Conservation (phyloP, 1,140 invertebrate species). For the Meloidogyne floridensis region DNA sequence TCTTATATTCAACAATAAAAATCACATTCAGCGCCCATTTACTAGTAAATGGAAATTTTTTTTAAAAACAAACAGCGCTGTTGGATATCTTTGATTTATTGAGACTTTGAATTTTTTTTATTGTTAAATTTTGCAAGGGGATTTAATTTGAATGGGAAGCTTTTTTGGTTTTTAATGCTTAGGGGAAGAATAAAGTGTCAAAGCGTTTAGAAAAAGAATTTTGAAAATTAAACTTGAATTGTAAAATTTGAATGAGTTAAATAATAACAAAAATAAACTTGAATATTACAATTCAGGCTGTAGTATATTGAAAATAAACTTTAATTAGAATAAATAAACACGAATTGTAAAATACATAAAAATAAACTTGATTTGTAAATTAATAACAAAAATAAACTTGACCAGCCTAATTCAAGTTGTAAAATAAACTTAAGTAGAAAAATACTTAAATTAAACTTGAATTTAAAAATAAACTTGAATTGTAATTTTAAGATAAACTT, state of each 20-base stretch:
- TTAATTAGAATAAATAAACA: background rate
- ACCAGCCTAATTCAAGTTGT: too few relatives aligned
- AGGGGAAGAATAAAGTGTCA: too few relatives aligned
- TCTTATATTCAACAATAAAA: background rate
- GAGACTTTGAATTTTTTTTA: background rate
- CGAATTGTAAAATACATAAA: too few relatives aligned
- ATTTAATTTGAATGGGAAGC: constrained; percentile 4
- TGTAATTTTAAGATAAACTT: too few relatives aligned
- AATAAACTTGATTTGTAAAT: background rate
- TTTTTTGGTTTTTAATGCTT: background rate
- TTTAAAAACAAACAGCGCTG: background rate
- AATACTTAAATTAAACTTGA: too few relatives aligned
- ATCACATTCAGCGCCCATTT: constrained; percentile 1
- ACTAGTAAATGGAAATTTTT: background rate
- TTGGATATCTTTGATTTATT: constrained; percentile 9
- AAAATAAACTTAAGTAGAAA: too few relatives aligned
- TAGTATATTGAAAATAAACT: background rate
- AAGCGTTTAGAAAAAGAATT: background rate
- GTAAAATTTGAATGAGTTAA: too few relatives aligned
- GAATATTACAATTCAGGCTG: background rate
- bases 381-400: too few relatives aligned
- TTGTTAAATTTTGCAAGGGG: background rate
- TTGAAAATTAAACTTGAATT: background rate
- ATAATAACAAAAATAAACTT: too few relatives aligned
- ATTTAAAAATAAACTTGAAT: too few relatives aligned